Conservation (phyloP, 2,113 vertebrate species). For the Sceloporus undulatus region DNA sequence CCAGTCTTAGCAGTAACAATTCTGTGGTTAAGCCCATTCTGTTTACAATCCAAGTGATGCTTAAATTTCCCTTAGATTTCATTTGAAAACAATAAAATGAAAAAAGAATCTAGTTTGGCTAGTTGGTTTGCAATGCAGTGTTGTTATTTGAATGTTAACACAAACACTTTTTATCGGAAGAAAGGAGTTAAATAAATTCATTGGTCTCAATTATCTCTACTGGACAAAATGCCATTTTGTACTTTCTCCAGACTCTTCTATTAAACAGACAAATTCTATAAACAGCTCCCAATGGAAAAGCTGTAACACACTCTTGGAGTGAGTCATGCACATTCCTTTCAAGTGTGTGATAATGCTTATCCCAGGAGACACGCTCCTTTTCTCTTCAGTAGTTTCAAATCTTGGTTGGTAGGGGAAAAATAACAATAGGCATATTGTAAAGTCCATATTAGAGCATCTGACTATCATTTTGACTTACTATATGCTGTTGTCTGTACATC, state of each 20-base stretch:
- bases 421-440: background rate
- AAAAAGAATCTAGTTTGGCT: background rate
- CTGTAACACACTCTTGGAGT: constrained; percentile 45
- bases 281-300: constrained; percentile 37
- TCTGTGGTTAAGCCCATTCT: background rate
- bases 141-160: background rate
- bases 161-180: background rate
- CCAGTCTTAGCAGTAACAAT: background rate
- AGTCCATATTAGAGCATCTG: background rate
- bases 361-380: constrained; percentile 44
- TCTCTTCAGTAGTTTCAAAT: constrained; percentile 28
- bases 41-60: background rate
- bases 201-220: background rate
- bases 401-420: background rate
- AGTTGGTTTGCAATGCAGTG: background rate
- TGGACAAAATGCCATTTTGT: constrained; percentile 18
- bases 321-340: constrained; percentile 64
- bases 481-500: constrained; percentile 3
- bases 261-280: constrained; percentile 35
- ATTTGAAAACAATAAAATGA: background rate
- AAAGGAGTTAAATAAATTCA: constrained; percentile 18
- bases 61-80: background rate
- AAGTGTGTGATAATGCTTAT: constrained; percentile 51
- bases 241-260: constrained; percentile 2
- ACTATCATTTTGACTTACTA: constrained; percentile 5